phyloP scores from a whole-genome alignment of 2,888 invertebrate species.

The Microctonus hyperodae region DNA sequence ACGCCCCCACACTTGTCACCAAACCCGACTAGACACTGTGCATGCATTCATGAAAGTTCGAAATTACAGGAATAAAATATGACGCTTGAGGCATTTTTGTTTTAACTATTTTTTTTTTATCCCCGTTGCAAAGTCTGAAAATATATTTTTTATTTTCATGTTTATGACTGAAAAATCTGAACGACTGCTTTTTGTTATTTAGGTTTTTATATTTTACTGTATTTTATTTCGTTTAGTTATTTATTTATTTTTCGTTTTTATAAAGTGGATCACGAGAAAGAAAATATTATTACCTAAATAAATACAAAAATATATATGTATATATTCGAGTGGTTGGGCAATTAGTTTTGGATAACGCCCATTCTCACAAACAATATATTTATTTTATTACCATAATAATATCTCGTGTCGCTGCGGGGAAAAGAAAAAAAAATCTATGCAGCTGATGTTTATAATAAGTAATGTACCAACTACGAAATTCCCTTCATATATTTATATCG shows the following conservation, averaged over 20 bases:
- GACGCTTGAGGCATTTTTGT: slow-evolving; percentile 10
- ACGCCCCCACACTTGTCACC: slow-evolving; percentile 24
- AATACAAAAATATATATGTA: too few species aligned
- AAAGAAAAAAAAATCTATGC: not conserved
- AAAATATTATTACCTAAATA: not conserved
- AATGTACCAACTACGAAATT: slow-evolving; percentile 9
- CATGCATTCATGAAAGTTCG: slow-evolving; percentile 23
- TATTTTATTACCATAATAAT: slow-evolving; percentile 9
- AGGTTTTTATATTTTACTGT: too few species aligned
- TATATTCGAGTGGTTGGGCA: not conserved
- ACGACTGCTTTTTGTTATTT: not conserved
- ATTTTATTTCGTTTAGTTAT: too few species aligned
- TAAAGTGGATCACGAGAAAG: not conserved
- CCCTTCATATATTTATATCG: slow-evolving; percentile 5
- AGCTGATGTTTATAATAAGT: slow-evolving; percentile 16
- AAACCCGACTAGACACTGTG: slow-evolving; percentile 5
- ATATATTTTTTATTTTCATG: not conserved
- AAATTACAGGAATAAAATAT: slow-evolving; percentile 25
- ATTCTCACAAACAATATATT: not conserved
- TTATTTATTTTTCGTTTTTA: not conserved
- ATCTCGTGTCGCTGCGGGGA: slow-evolving; percentile 1
- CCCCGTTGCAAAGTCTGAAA: not conserved
- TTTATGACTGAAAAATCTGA: not conserved
- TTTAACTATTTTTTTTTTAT: not conserved
- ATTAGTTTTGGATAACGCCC: not conserved